Evolutionary conservation across 2,888 invertebrate genomes (phyloP), one percentile per base, ranked within the genome.

Genomic region (Girardia tigrina): DNA sequence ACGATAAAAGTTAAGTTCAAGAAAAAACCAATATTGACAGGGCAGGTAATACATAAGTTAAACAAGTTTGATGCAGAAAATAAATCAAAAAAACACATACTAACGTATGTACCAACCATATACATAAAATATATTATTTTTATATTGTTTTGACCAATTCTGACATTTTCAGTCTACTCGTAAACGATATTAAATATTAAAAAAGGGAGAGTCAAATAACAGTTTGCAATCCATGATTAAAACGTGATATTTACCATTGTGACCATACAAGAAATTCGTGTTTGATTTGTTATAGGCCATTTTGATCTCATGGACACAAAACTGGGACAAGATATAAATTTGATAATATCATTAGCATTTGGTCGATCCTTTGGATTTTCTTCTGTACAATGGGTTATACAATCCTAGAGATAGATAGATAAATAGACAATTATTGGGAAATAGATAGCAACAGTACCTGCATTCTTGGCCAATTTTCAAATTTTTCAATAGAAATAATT

Each of bases 261-360:
- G n/a, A n/a, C n/a, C 56, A 56, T 56, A 16, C 56, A 56, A 6
- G n/a, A n/a, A n/a, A 56, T 56, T 56, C 56, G 56, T 56, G 56
- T 56, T 56, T 56, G 56, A 4, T n/a, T 4, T 4, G 56, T 56
- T n/a, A 56, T 6, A 4, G 56, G 56, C 56, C 4, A 56, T 16
- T 8, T 16, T 2, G 56, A 56, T 56, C 23, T 56, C 4, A 56
- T 56, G 4, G 56, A 6, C n/a, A 56, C n/a, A 56, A 56, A 56
- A 8, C 20, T 12, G 23, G 56, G n/a, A 56, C 56, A 56, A 23
- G 2, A 2, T 56, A 56, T 56, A 56, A 56, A 56, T 8, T 56
- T 16, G 6, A 23, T 20, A 56, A 56, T 4, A 8, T 56, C 56
- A 20, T 56, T n/a, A 8, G 56, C 56, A 56, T 56, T 56, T 23